phyloP scores from a whole-genome alignment of 2,888 invertebrate genomes.

The Hemaris fuciformis region DNA sequence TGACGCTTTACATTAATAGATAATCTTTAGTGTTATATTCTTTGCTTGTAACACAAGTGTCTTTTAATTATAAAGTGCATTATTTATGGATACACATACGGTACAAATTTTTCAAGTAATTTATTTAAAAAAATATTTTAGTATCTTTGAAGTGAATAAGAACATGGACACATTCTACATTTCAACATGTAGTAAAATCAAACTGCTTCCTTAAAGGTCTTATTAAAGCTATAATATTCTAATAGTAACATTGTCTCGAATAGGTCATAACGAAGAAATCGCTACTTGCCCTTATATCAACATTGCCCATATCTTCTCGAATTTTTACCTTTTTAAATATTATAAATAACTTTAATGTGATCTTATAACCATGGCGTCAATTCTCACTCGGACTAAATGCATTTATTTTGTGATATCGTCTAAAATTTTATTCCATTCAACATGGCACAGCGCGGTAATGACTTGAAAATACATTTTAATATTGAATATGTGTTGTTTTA shows the following conservation, averaged over 20 bases:
- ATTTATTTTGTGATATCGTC: conserved; percentile 18
- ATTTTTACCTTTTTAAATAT: not conserved
- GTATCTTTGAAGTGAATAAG: not conserved
- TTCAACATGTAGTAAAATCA: not conserved
- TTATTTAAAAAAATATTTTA: too few relatives aligned
- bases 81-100: not conserved
- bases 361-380: not conserved
- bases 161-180: not conserved
- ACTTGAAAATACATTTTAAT: conserved; percentile 78
- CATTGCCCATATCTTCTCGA: not conserved
- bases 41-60: not conserved
- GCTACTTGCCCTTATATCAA: too few relatives aligned
- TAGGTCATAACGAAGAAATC: not conserved
- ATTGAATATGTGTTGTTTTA: conserved; percentile 73
- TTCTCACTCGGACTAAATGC: not conserved
- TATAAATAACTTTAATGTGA: not conserved
- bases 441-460: conserved; percentile 53
- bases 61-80: not conserved
- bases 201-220: not conserved
- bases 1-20: not conserved
- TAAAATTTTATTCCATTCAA: conserved; percentile 30
- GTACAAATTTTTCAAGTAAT: too few relatives aligned
- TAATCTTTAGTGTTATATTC: not conserved
- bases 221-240: not conserved
- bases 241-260: not conserved